phyloP scores from a whole-genome alignment of 2,113 vertebrate species.

The Lycocorax pyrrhopterus region DNA sequence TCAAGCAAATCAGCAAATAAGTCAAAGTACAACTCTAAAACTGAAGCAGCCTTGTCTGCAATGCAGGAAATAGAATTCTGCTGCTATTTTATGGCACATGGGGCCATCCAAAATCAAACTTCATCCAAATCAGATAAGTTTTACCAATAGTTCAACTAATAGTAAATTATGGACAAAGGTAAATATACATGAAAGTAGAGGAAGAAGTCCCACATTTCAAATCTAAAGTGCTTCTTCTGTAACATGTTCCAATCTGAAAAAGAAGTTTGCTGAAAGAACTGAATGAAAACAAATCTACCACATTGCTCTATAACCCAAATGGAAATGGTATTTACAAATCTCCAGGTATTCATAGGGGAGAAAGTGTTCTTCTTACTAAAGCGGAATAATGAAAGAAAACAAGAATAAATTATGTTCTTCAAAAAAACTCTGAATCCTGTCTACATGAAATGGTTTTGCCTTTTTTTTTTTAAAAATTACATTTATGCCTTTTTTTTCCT shows the following conservation, averaged over 20 bases:
- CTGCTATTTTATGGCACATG: not conserved
- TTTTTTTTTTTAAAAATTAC: not conserved
- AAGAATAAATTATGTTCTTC: not conserved
- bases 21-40: slow-evolving; percentile 41
- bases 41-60: slow-evolving; percentile 41
- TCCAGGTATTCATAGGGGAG: not conserved
- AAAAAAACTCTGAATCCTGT: not conserved
- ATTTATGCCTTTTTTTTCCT: not conserved
- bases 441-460: not conserved
- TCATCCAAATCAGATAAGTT: slow-evolving; percentile 47
- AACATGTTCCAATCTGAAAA: not conserved
- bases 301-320: not conserved
- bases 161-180: slow-evolving; percentile 15
- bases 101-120: slow-evolving; percentile 14
- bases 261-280: not conserved
- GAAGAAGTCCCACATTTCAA: not conserved
- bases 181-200: not conserved
- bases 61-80: slow-evolving; percentile 50
- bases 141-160: slow-evolving; percentile 11
- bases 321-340: not conserved
- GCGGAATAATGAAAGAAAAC: not conserved
- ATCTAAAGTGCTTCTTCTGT: not conserved
- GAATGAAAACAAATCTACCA: not conserved
- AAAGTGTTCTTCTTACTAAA: not conserved
- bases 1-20: slow-evolving; percentile 61